Percentiles rank a stretch among this genome's conserved stretches.
Conservation (phyloP, 2,797 vertebrate genomes). For the Nothura maculosa region DNA sequence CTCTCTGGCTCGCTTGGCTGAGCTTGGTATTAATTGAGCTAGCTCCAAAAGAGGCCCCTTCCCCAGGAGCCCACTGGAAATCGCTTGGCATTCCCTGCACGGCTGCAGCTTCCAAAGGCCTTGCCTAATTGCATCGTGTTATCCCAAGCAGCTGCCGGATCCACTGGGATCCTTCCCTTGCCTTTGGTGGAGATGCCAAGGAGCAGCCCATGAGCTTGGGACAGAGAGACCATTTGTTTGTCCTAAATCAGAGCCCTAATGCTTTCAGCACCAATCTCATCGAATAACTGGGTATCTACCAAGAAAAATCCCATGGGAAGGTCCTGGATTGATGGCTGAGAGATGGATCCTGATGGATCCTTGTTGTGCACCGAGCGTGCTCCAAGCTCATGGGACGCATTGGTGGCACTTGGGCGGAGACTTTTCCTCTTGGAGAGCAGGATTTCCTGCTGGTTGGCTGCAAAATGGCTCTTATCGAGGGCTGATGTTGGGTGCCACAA, state of each 20-base stretch:
- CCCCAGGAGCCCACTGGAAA: constrained; percentile 17
- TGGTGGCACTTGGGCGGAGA: background rate
- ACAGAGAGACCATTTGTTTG: background rate
- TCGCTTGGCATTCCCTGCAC: background rate
- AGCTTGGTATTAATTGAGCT: constrained; percentile 50
- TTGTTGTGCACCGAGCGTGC: background rate
- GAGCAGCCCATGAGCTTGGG: background rate
- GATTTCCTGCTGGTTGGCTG: background rate
- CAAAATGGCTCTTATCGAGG: background rate
- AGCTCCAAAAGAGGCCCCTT: constrained; percentile 41
- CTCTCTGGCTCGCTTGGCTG: constrained; percentile 40
- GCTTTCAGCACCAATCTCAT: rapidly evolving
- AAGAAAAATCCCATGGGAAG: constrained; percentile 15
- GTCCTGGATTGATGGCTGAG: constrained; percentile 31
- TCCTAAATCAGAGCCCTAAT: no score
- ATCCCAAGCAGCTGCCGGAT: constrained; percentile 64
- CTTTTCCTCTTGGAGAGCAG: background rate
- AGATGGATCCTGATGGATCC: background rate
- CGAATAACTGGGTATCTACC: background rate
- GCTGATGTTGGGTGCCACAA: no score
- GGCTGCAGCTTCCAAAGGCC: constrained; percentile 34
- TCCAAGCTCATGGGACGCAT: background rate
- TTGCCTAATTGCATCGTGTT: constrained; percentile 50
- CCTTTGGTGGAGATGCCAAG: background rate
- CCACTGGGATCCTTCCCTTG: background rate